A percentile compares a stretch with the other conserved stretches of the same genome.
Conservation (phyloP, 2,888 invertebrate species). For the Quadroppia sp. region DNA sequence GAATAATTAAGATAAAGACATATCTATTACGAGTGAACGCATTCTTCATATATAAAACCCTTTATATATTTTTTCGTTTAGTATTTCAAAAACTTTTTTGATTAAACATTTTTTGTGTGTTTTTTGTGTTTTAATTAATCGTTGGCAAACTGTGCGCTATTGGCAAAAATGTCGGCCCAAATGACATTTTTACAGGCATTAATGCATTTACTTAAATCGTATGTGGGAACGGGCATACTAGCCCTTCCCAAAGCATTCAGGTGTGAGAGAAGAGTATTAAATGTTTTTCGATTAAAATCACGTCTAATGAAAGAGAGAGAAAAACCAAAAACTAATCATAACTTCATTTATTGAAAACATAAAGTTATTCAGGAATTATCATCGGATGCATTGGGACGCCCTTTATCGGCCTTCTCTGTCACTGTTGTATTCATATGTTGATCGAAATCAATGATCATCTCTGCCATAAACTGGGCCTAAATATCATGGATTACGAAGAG, state of each 20-base stretch:
- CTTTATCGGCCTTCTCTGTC: constrained; percentile 38
- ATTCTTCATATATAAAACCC: no score
- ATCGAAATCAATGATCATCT: constrained; percentile 39
- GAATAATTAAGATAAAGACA: no score
- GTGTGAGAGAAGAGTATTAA: neutral
- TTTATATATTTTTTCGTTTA: no score
- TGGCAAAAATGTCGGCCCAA: constrained; percentile 1
- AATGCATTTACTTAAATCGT: constrained; percentile 39
- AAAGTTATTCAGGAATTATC: constrained; percentile 39
- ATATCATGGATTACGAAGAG: constrained; percentile 37
- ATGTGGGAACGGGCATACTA: constrained; percentile 38
- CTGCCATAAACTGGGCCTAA: constrained; percentile 9
- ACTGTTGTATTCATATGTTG: constrained; percentile 39
- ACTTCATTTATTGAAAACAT: no score
- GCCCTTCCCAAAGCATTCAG: constrained; percentile 40
- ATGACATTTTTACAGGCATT: constrained; percentile 34
- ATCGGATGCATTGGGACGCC: constrained; percentile 35
- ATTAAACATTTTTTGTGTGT: no score
- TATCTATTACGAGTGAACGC: no score
- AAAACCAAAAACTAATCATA: no score
- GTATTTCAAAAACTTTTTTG: no score
- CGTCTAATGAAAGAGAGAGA: no score
- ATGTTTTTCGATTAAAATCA: neutral
- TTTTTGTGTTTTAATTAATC: no score
- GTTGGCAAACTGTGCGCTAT: no score